These are phyloP conservation scores for Trileptium ribeirensis DNA, from an alignment of 2,888 invertebrate species.

Conservation along the genomic window DNA sequence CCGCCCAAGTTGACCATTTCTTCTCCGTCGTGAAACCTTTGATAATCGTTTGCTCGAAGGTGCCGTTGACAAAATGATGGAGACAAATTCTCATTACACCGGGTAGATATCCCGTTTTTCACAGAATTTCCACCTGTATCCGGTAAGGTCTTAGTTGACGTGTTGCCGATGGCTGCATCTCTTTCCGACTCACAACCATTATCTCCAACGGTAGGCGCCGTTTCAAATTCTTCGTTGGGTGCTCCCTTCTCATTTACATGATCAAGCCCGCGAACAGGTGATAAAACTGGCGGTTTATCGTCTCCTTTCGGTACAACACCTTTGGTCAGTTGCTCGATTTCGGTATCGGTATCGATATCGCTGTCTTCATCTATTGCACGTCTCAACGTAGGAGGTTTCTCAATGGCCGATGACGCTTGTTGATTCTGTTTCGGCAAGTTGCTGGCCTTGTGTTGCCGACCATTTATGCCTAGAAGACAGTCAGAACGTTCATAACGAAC, in stretches of 20 bases:
- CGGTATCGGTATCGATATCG: constrained; percentile 16
- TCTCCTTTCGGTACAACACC: neutral
- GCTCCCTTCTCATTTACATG: neutral
- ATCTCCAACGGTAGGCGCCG: neutral
- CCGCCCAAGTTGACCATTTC: neutral
- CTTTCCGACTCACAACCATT: neutral
- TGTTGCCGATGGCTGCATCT: neutral
- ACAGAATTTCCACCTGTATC: neutral
- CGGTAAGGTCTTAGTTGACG: too few species aligned
- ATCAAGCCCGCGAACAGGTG: constrained; percentile 2
- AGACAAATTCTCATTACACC: neutral
- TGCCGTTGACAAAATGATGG: too few species aligned
- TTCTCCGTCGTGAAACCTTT: neutral
- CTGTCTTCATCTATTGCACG: neutral
- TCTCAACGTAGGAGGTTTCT: neutral
- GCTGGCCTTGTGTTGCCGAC: too few species aligned
- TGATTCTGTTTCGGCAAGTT: too few species aligned
- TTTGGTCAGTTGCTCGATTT: constrained; percentile 15
- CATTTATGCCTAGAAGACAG: too few species aligned
- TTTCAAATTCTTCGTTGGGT: too few species aligned
- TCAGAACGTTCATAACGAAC: neutral
- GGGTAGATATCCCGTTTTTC: neutral
- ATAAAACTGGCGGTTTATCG: constrained; percentile 14
- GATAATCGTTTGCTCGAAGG: too few species aligned
- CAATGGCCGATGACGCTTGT: too few species aligned